These are phyloP conservation scores for Conger conger DNA, from an alignment of 2,113 vertebrate species.

Conservation along the genomic window DNA sequence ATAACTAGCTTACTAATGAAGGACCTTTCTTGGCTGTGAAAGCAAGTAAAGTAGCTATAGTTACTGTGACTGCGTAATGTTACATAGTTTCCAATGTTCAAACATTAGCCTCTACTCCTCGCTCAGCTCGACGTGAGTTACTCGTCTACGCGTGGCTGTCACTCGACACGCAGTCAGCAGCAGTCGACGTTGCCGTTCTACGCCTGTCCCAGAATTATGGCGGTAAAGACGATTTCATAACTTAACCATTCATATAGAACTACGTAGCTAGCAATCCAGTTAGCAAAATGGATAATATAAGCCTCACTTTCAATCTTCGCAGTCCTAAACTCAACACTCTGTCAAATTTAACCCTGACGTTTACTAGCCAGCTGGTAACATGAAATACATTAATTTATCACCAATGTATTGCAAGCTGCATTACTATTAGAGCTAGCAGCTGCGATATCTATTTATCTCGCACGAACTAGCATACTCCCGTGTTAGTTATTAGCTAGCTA, in stretches of 20 bases:
- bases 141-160: conserved; percentile 34
- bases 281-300: not conserved
- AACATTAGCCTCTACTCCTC: not conserved
- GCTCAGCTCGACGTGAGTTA: not conserved
- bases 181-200: not conserved
- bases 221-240: conserved; percentile 8
- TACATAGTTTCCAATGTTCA: too few relatives aligned
- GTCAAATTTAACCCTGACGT: too few relatives aligned
- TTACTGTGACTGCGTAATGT: too few relatives aligned
- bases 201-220: conserved; percentile 7
- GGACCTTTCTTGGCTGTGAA: too few relatives aligned
- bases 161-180: conserved; percentile 22
- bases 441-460: not conserved
- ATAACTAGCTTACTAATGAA: too few relatives aligned
- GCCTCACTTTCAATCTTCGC: not conserved
- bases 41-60: too few relatives aligned
- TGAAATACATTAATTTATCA: not conserved
- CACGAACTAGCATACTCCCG: not conserved
- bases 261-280: not conserved
- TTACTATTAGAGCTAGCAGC: not conserved
- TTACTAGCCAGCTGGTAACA: not conserved
- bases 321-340: not conserved
- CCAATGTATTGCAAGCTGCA: not conserved
- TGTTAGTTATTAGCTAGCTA: not conserved
- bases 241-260: not conserved